These are phyloP conservation scores for Panurus biarmicus DNA, from an alignment of 2,113 vertebrate species.

Conservation along the genomic window DNA sequence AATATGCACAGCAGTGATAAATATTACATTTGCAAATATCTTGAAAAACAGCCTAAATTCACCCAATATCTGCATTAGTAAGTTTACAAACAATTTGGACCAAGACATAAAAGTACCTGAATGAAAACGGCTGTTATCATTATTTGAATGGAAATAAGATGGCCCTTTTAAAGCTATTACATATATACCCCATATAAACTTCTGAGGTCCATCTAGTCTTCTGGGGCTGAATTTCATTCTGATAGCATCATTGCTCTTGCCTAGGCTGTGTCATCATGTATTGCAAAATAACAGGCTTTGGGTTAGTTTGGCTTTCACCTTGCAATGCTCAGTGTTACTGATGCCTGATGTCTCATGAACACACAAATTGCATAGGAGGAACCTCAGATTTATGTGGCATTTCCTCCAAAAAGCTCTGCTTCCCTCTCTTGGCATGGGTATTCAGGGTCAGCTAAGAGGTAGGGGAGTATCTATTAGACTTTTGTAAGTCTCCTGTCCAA, in stretches of 20 bases:
- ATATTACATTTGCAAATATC: background rate
- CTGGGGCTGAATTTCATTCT: background rate
- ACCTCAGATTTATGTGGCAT: background rate
- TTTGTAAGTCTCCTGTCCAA: background rate
- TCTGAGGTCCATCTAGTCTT: background rate
- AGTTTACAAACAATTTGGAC: background rate
- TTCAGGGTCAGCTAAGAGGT: background rate
- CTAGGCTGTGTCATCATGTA: background rate
- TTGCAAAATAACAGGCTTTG: background rate
- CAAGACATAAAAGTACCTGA: background rate
- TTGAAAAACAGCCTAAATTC: background rate
- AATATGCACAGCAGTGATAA: background rate
- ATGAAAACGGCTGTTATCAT: background rate
- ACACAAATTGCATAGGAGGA: background rate
- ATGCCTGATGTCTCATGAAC: background rate
- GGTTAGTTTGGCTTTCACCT: background rate
- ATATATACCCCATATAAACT: background rate
- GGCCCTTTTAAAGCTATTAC: background rate
- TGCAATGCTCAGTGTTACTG: background rate
- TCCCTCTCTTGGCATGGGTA: background rate
- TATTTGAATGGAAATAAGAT: background rate
- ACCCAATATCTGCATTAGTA: background rate
- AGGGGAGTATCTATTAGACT: background rate
- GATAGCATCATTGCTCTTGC: background rate
- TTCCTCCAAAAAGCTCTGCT: background rate